Base-by-base conservation (phyloP, 1,140 invertebrate species). In the Pachypsylla venusta region DNA sequence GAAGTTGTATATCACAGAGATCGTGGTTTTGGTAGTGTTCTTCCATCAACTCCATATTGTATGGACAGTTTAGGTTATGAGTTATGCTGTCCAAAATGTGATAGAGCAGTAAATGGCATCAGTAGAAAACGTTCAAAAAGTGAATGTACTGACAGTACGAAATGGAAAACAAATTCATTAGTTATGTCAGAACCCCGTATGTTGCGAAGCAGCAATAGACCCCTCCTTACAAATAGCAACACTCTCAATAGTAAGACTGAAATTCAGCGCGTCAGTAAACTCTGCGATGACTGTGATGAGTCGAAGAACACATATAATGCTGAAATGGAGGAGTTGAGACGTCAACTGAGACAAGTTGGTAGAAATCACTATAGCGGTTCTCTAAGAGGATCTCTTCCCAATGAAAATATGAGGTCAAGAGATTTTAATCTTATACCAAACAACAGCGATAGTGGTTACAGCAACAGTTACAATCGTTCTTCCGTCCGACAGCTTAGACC, bases 81-180 rank as follows among this genome's bases (percentile, higher is more conserved):
- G 42, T n/a, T 48, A 19, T 48, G 42, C 42, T 48, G 42, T 48
- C 42, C 42, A 48, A 48, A 48, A 19, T 48, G 42, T 48, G 42
- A 48, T 22, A n/a, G 42, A 3, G 42, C 42, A 4, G 16, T 19
- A 3, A n/a, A 3, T 22, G n/a, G 7, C 42, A 48, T 48, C 42
- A 48, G 22, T n/a, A 48, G 42, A 22, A 48, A 48, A 19, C 42
- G 42, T n/a, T 48, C 42, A n/a, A 48, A 48, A 22, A 19, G n/a
- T n/a, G 42, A 48, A 19, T 48, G 42, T 48, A 19, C 22, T n/a
- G 42, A 48, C 42, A 48, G 42, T 48, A 19, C 42, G 4, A 48
- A 19, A 48, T 48, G 42, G 42, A 48, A 48, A 48, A 3, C 42
- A 5, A 16, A 12, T 10, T 4, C 42, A 3, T 4, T 5, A n/a